phyloP scores from a whole-genome alignment of 64 coral and sea anemone genomes.

The Montipora cactus region DNA sequence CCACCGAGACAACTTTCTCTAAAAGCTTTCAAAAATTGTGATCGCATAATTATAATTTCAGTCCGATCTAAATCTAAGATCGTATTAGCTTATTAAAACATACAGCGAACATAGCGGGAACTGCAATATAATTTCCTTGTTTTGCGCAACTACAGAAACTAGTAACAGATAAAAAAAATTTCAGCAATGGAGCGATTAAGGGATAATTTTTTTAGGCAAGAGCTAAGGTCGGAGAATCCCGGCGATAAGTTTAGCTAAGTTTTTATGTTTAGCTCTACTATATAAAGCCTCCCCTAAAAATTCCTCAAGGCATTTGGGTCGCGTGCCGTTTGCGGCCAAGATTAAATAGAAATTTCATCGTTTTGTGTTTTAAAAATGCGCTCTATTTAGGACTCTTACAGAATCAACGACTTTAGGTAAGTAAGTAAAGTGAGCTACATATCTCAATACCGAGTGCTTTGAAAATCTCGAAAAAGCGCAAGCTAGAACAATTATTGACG shows the following conservation, averaged over 20 bases:
- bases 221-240: background rate
- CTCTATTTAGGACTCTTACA: background rate
- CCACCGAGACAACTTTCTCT: no score
- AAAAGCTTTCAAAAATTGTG: no score
- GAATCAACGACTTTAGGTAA: background rate
- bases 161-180: background rate
- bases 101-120: background rate
- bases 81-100: no score
- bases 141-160: background rate
- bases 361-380: background rate
- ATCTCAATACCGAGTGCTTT: background rate
- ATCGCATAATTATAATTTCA: no score
- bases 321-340: constrained; percentile 10
- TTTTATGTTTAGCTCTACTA: background rate
- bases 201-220: background rate
- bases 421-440: background rate
- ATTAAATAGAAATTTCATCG: background rate
- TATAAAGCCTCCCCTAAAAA: background rate
- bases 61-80: no score
- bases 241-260: background rate
- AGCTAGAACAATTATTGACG: background rate
- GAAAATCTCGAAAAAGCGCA: background rate
- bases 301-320: constrained; percentile 13
- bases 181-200: background rate
- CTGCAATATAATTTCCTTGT: background rate